Base-by-base conservation (phyloP, 2,113 vertebrate species). In the Dasyprocta punctata region DNA sequence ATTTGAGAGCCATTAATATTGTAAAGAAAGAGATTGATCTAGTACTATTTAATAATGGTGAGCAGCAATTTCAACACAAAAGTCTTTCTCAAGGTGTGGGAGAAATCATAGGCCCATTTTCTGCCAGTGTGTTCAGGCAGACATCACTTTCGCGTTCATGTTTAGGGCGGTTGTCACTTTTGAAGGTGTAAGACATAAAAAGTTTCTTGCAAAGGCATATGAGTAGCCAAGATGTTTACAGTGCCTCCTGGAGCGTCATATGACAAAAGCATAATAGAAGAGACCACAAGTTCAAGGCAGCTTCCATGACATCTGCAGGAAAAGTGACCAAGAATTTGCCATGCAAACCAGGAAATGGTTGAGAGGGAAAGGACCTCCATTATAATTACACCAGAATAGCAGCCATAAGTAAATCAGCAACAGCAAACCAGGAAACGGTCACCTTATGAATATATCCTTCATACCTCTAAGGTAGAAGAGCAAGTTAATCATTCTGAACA, bases 21-120 rank as follows among this genome's bases (percentile, higher is more conserved):
- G 22, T 88, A 88, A 92, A 95, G 88, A 80, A 94, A 90, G 92
- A 94, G 86, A 95, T 86, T 92, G 41, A 78, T 85, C 52, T 80
- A 94, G 16, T 73, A 65, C 22, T 80, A 78, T 38, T 88, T 88
- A 97, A 93, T 93, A 65, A 90, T 54, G 58, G 87, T 47, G 63
- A 94, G 38, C 85, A 94, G 71, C 67, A 81, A 56, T 94, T 89
- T 63, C 54, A 88, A 82, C 86, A 85, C n/a, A 92, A 81, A 87
- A 69, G 71, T 89, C 61, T 90, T 92, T 96, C 71, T 83, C 86
- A 88, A 92, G 65, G 87, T 36, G 22, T 71, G 69, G 56, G n/a
- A 92, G 26, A 96, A 91, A 60, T 20, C 5, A 47, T 54, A 81
- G 56, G 54, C 13, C 30, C 54, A 81, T 61, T 63, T 95, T 44